Evolutionary conservation across 2,113 vertebrate genomes (phyloP).

Genomic region (Nycticebus coucang): DNA sequence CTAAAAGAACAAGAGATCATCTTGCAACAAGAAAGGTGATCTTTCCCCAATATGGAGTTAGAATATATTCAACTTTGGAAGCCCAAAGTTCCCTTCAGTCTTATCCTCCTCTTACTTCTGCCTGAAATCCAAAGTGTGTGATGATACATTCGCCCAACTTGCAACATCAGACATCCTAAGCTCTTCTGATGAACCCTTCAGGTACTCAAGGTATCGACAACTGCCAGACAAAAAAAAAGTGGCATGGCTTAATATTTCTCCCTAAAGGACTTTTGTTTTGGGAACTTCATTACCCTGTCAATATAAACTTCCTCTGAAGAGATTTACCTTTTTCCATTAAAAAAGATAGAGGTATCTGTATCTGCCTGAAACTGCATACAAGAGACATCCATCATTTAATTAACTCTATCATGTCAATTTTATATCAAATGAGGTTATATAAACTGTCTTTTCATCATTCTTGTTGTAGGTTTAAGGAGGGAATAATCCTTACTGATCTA

Average conservation of each 20-base stretch:
- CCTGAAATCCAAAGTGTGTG: background rate
- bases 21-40: background rate
- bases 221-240: background rate
- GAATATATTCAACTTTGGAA: background rate
- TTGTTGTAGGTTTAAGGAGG: slow-evolving; percentile 11
- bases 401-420: slow-evolving; percentile 23
- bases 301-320: background rate
- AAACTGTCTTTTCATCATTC: slow-evolving; percentile 32
- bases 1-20: slow-evolving; percentile 24
- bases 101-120: background rate
- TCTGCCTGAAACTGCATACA: background rate
- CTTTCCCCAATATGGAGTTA: background rate
- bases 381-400: background rate
- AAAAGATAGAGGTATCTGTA: background rate
- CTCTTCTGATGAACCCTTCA: background rate
- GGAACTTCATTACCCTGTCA: background rate
- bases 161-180: background rate
- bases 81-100: background rate
- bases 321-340: slow-evolving; percentile 11
- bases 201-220: background rate
- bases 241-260: background rate
- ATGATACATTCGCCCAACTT: background rate
- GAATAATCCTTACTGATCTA: slow-evolving; percentile 23
- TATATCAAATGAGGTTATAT: background rate
- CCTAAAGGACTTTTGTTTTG: background rate